Evolutionary conservation across 2,888 invertebrate genomes (phyloP).

Genomic region (Ophioninae sp.): DNA sequence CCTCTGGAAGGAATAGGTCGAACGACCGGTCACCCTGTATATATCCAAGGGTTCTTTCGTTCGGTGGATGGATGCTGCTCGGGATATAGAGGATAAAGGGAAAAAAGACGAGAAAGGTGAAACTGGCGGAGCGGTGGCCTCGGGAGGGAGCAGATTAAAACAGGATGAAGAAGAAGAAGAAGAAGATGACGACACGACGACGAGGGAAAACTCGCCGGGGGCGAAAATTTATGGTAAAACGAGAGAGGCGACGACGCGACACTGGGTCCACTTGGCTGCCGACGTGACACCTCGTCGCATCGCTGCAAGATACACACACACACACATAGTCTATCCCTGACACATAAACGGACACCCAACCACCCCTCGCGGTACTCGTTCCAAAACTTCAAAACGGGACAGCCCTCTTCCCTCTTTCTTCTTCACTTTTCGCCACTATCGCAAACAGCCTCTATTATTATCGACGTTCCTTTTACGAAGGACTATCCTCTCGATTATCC

Average conservation of each 20-base stretch:
- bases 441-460: constrained; percentile 55
- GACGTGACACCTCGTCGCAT: constrained; percentile 63
- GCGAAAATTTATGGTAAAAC: constrained; percentile 67
- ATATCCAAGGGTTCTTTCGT: constrained; percentile 11
- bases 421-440: constrained; percentile 48
- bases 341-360: constrained; percentile 4
- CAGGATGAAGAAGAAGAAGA: constrained; percentile 53
- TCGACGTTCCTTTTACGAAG: constrained; percentile 44
- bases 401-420: constrained; percentile 37
- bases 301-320: constrained; percentile 48
- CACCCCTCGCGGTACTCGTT: constrained; percentile 32
- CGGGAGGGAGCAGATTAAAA: constrained; percentile 60
- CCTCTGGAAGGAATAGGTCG: no score
- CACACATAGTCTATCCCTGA: background rate
- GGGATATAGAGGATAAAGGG: constrained; percentile 21
- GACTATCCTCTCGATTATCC: constrained; percentile 31
- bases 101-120: constrained; percentile 41
- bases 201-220: constrained; percentile 61
- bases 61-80: constrained; percentile 33
- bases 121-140: constrained; percentile 38
- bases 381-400: constrained; percentile 54
- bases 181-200: constrained; percentile 47
- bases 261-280: constrained; percentile 52
- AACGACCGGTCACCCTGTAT: constrained; percentile 4
- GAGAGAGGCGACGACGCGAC: constrained; percentile 47